Evolutionary conservation across 2,888 invertebrate species (phyloP).

Genomic region (Vannuccia rotundouncinata): DNA sequence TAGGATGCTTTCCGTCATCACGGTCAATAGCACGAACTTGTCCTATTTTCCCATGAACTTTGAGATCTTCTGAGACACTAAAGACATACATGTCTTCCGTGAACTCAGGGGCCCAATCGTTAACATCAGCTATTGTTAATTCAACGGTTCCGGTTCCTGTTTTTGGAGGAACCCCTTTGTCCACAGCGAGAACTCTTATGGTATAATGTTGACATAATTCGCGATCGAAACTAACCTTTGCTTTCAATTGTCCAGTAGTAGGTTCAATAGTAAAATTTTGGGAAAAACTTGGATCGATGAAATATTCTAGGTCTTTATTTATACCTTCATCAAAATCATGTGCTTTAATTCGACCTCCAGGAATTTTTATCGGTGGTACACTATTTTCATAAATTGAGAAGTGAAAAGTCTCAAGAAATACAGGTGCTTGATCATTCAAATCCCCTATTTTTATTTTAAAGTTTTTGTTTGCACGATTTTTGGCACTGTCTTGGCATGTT

Average conservation of each 20-base stretch:
- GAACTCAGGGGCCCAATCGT: constrained; percentile 35
- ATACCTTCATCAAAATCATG: constrained; percentile 27
- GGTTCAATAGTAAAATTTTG: constrained; percentile 12
- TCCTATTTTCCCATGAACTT: background rate
- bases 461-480: background rate
- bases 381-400: constrained; percentile 18
- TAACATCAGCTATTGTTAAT: constrained; percentile 6
- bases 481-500: background rate
- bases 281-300: constrained; percentile 5
- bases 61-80: constrained; percentile 24
- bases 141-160: constrained; percentile 30
- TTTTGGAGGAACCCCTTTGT: constrained; percentile 25
- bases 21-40: background rate
- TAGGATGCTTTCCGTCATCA: background rate
- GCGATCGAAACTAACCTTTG: constrained; percentile 30
- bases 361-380: background rate
- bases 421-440: constrained; percentile 23
- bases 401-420: constrained; percentile 23
- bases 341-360: background rate
- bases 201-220: constrained; percentile 20
- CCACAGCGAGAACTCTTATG: constrained; percentile 16
- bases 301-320: constrained; percentile 26
- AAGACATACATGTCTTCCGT: background rate
- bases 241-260: constrained; percentile 10
- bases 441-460: constrained; percentile 30